Evolutionary conservation across 2,888 invertebrate species (phyloP).

Genomic region (Watsonalla binaria): DNA sequence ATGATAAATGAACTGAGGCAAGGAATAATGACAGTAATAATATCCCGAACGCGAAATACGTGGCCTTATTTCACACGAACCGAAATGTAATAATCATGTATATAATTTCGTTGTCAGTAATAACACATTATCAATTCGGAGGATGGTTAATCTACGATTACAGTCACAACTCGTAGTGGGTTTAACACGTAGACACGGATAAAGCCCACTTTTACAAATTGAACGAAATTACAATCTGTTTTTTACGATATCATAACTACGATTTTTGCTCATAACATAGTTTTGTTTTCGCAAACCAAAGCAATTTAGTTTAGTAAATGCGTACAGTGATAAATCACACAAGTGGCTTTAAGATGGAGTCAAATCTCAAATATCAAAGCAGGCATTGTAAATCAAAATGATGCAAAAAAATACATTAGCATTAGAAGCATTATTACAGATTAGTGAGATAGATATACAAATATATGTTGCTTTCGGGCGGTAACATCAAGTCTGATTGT

Average conservation of each 20-base stretch:
- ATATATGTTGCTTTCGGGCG: too few species aligned
- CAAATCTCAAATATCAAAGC: too few species aligned
- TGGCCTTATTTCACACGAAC: constrained; percentile 45
- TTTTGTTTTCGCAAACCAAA: neutral
- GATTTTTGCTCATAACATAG: neutral
- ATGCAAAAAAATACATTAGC: too few species aligned
- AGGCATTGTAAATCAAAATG: too few species aligned
- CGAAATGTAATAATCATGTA: constrained; percentile 31
- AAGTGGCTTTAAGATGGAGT: too few species aligned
- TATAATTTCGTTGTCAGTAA: constrained; percentile 26
- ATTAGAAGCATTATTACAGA: too few species aligned
- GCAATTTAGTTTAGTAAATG: neutral
- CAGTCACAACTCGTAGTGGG: neutral
- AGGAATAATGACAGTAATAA: constrained; percentile 48
- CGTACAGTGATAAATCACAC: too few species aligned
- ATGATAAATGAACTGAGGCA: constrained; percentile 26
- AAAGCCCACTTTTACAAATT: constrained; percentile 23
- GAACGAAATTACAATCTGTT: constrained; percentile 24
- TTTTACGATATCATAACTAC: neutral
- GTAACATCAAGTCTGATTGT: too few species aligned
- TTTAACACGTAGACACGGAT: neutral
- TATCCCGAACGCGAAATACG: constrained; percentile 36
- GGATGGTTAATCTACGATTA: constrained; percentile 14
- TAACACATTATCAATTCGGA: constrained; percentile 35
- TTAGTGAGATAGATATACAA: too few species aligned